These are phyloP conservation scores for Megaceryle alcyon DNA, from an alignment of 2,797 vertebrate genomes.

Conservation along the genomic window DNA sequence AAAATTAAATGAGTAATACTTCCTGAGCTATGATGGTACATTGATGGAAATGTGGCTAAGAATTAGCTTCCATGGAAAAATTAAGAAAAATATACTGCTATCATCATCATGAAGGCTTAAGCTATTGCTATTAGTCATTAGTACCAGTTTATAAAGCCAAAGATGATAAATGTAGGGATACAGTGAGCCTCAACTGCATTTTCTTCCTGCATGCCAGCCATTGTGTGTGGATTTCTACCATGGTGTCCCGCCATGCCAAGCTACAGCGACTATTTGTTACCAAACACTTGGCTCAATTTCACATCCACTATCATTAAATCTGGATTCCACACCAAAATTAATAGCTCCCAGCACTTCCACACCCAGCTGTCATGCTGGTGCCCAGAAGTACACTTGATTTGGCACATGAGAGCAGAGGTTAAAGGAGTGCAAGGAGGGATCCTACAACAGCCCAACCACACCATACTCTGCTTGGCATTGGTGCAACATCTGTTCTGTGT, in stretches of 20 bases:
- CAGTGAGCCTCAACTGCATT: background rate
- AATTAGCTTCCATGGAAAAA: constrained; percentile 28
- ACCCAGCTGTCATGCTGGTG: background rate
- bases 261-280: background rate
- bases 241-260: rapidly evolving
- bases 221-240: background rate
- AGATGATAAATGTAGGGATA: background rate
- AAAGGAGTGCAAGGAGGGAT: background rate
- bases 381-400: background rate
- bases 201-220: background rate
- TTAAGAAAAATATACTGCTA: background rate
- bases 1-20: constrained; percentile 43
- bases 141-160: background rate
- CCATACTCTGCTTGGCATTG: background rate
- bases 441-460: background rate
- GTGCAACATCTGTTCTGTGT: background rate
- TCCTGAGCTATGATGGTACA: constrained; percentile 9
- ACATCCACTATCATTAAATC: background rate
- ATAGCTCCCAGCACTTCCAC: background rate
- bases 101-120: background rate
- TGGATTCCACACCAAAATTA: background rate
- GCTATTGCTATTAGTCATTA: background rate
- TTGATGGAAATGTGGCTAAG: constrained; percentile 10
- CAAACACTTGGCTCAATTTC: background rate
- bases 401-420: background rate